Conservation (phyloP, 2,888 invertebrate species). For the Corythucha ciliata region DNA sequence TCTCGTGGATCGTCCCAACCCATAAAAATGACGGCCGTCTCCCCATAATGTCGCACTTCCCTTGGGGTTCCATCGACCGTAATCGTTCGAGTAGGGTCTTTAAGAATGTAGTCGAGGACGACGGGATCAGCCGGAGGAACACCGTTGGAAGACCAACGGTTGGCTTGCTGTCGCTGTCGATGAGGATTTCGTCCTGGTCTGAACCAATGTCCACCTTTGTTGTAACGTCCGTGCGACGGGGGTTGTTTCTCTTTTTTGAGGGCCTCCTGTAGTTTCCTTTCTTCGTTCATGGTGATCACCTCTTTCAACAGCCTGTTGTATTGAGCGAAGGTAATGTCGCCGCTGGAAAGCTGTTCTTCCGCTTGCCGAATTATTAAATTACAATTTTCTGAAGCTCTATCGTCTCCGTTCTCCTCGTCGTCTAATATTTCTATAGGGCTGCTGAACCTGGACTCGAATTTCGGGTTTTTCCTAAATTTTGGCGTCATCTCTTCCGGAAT, state of each 20-base stretch:
- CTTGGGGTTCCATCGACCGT: conserved; percentile 70
- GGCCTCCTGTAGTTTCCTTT: conserved; percentile 63
- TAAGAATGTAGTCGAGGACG: conserved; percentile 48
- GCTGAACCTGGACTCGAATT: neutral
- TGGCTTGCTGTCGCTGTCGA: conserved; percentile 1
- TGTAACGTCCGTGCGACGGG: too few species aligned
- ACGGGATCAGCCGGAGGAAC: conserved; percentile 43
- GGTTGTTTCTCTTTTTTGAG: too few species aligned
- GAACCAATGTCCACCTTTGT: conserved; percentile 9
- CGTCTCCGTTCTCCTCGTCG: conserved; percentile 12
- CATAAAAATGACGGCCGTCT: conserved; percentile 73
- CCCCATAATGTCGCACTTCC: conserved; percentile 78
- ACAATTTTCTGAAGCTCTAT: conserved; percentile 50
- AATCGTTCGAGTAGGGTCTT: conserved; percentile 67
- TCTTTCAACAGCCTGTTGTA: conserved; percentile 65
- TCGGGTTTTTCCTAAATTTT: conserved; percentile 5
- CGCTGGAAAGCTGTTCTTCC: conserved; percentile 64
- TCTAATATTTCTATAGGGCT: conserved; percentile 4
- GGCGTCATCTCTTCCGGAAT: neutral
- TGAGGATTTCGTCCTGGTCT: neutral
- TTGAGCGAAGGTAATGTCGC: conserved; percentile 62
- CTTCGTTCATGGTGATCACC: conserved; percentile 68
- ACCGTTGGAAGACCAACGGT: too few species aligned
- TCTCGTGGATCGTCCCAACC: conserved; percentile 79
- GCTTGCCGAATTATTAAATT: conserved; percentile 73